Evolutionary conservation across 2,888 invertebrate species (phyloP), one percentile per base, ranked within the genome.

Genomic region (Chrysopilus asiliformis): DNA sequence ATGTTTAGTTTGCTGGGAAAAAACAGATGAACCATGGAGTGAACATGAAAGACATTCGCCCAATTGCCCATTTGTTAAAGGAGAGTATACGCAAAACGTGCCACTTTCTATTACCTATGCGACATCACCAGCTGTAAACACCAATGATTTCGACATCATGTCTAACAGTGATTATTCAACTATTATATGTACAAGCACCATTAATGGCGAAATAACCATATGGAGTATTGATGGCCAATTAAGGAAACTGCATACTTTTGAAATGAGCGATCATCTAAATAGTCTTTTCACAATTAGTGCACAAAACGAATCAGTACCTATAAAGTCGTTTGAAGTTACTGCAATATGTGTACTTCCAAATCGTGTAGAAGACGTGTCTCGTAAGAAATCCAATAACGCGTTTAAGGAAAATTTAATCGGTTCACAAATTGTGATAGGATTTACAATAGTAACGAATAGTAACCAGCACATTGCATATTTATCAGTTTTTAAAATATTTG

Each of bases 21-120:
- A 90, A 52, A 86, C 87, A 0, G 93, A 94, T 63, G 93, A 94
- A 57, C 94, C 94, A 3, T 93, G 93, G 91, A 90, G 90, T 46
- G 93, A 94, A 58, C 93, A 94, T 56, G 93, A 91, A 63, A 71
- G 93, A 4, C 93, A 94, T 58, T 90, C 91, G 4, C 87, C 93
- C 10, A 78, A 76, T 49, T 94, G 94, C 57, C 89, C 91, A 1
- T 91, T 91, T 61, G 89, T 94, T 2, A 78, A 87, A 57, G 91
- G 91, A 22, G 90, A 91, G 63, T 90, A 87, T 55, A 93, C 93
- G 9, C 89, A 90, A 63, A 94, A 94, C 63, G 91, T 93, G 41
- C 91, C 94, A 4, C 69, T 91, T 35, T 81, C 85, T 56, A 75
- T 85, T 20, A 82, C 84, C 28, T 80, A 81, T 57, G 86, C 86